A percentile compares a stretch with the other conserved stretches of the same genome.
phyloP scores from a whole-genome alignment of 2,888 invertebrate genomes.

The Caenorhabditis sp. region DNA sequence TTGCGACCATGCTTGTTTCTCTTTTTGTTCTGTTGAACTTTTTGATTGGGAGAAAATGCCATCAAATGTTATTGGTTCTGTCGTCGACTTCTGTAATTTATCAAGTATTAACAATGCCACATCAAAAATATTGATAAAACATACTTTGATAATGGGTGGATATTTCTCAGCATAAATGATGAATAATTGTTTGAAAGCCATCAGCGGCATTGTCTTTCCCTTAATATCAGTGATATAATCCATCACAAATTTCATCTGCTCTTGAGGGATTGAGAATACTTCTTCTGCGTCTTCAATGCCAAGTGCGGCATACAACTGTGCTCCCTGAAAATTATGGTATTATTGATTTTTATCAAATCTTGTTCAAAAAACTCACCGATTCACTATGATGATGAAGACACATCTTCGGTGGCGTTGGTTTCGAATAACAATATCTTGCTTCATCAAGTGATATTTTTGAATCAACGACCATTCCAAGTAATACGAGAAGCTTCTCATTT shows the following conservation, averaged over 20 bases:
- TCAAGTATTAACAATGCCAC: too few species aligned
- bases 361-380: constrained; percentile 1
- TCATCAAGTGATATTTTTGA: neutral
- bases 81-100: too few species aligned
- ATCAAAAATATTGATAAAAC: too few species aligned
- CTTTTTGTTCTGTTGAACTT: neutral
- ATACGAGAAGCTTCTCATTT: constrained; percentile 16
- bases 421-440: constrained; percentile 1
- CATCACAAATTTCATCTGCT: neutral
- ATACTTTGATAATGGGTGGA: neutral
- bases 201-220: neutral
- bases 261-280: neutral
- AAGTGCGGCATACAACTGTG: neutral
- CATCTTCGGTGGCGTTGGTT: constrained; percentile 5
- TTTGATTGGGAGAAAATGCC: neutral
- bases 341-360: neutral
- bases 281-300: neutral
- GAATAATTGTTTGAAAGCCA: constrained; percentile 8
- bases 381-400: constrained; percentile 16
- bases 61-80: neutral
- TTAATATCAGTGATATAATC: neutral
- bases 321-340: neutral
- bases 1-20: neutral
- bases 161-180: constrained; percentile 14
- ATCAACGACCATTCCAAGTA: constrained; percentile 14